Conservation (phyloP, 2,888 invertebrate species). For the Halocaridina rubra region DNA sequence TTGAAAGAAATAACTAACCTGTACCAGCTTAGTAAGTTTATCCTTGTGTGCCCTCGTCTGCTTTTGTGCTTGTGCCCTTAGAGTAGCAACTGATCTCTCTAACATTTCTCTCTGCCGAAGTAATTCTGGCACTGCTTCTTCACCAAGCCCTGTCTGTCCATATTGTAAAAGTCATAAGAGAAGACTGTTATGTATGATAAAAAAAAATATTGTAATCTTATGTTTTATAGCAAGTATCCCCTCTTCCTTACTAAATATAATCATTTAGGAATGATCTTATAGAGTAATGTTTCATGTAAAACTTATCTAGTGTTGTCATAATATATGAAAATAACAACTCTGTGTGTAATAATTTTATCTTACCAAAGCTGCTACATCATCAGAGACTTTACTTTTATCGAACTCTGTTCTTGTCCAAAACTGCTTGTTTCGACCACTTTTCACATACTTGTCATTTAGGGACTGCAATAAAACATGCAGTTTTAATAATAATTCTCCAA, state of each 20-base stretch:
- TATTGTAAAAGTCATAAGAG: background rate
- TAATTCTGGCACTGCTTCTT: conserved; percentile 29
- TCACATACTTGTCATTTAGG: conserved; percentile 38
- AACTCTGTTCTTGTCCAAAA: conserved; percentile 50
- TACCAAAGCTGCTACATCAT: conserved; percentile 1
- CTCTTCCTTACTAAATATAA: no score
- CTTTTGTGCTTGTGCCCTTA: conserved; percentile 37
- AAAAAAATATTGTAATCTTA: background rate
- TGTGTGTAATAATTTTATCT: no score
- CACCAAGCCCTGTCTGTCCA: background rate
- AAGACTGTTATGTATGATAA: background rate
- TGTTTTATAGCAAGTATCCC: background rate
- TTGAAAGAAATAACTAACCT: no score
- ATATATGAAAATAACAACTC: no score
- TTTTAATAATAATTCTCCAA: no score
- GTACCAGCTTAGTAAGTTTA: conserved; percentile 30
- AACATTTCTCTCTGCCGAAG: conserved; percentile 45
- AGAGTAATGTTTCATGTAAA: no score
- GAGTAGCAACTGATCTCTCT: conserved; percentile 42
- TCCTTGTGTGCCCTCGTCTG: conserved; percentile 31
- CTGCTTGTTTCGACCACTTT: conserved; percentile 33
- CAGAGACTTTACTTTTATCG: background rate
- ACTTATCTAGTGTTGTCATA: no score
- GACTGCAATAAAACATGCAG: no score
- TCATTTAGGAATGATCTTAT: no score